Conservation (phyloP, 2,113 vertebrate species). For the Haemorhous mexicanus region DNA sequence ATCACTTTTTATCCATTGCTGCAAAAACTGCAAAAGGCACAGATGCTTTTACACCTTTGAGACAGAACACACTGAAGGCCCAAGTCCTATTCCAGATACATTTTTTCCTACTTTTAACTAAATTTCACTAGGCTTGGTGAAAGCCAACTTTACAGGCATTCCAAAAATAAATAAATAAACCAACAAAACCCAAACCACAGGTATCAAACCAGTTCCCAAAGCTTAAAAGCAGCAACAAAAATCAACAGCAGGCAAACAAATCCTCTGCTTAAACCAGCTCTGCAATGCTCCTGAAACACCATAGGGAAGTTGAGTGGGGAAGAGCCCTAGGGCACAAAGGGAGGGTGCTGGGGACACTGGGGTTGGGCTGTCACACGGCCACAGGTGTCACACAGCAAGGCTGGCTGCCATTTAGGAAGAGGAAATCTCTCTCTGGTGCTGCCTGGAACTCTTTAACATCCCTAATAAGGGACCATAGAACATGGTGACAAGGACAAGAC, state of each 20-base stretch:
- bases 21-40: not conserved
- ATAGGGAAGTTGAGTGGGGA: fast-evolving
- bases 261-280: not conserved
- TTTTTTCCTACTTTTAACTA: not conserved
- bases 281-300: not conserved
- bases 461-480: not conserved
- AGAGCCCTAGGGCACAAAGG: not conserved
- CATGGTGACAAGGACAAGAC: not conserved
- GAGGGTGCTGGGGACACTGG: not conserved
- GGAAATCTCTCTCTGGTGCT: not conserved
- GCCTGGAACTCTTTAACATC: not conserved
- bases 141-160: not conserved
- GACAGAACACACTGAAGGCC: not conserved
- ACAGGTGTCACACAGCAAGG: not conserved
- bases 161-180: fast-evolving
- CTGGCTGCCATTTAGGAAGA: not conserved
- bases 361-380: not conserved
- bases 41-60: not conserved
- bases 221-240: not conserved
- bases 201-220: not conserved
- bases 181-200: not conserved
- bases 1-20: not conserved
- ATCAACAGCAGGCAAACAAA: not conserved
- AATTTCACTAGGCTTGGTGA: not conserved
- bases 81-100: not conserved